Evolutionary conservation across 2,797 vertebrate genomes (phyloP).

Genomic region (Myotis vivesi): DNA sequence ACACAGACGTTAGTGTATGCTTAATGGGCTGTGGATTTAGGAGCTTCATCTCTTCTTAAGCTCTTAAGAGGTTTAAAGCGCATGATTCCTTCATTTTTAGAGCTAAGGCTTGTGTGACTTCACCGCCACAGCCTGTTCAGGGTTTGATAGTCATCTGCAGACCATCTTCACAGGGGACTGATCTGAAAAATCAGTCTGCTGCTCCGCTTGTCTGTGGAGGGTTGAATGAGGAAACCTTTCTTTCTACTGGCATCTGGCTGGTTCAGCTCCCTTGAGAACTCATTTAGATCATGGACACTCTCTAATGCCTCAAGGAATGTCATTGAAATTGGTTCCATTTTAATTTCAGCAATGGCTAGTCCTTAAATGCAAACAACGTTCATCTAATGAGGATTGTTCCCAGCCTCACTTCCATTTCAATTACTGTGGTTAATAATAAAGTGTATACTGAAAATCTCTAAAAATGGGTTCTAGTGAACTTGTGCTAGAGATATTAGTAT

Average conservation of each 20-base stretch:
- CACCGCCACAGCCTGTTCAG: neutral
- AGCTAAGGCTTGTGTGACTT: neutral
- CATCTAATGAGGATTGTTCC: neutral
- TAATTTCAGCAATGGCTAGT: neutral
- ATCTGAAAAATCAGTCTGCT: neutral
- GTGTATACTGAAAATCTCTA: neutral
- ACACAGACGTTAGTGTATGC: slow-evolving; percentile 32
- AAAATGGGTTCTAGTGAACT: neutral
- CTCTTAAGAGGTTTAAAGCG: slow-evolving; percentile 47
- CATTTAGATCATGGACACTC: neutral
- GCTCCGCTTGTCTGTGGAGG: neutral
- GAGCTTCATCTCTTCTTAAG: slow-evolving; percentile 45
- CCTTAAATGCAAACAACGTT: neutral
- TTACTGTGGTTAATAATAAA: neutral
- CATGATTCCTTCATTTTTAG: neutral
- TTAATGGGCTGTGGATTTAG: slow-evolving; percentile 53
- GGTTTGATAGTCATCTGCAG: neutral
- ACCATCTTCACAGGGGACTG: neutral
- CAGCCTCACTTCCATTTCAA: neutral
- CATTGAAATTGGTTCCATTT: neutral
- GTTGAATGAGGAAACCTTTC: too few species aligned
- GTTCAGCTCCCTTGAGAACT: neutral
- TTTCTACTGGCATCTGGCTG: neutral
- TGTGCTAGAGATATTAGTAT: neutral
- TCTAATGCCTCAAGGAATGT: neutral